Percentiles rank a stretch among this genome's conserved stretches.
phyloP scores from a whole-genome alignment of 92 coral and sea anemone genomes.

The Epizoanthus fatuus region DNA sequence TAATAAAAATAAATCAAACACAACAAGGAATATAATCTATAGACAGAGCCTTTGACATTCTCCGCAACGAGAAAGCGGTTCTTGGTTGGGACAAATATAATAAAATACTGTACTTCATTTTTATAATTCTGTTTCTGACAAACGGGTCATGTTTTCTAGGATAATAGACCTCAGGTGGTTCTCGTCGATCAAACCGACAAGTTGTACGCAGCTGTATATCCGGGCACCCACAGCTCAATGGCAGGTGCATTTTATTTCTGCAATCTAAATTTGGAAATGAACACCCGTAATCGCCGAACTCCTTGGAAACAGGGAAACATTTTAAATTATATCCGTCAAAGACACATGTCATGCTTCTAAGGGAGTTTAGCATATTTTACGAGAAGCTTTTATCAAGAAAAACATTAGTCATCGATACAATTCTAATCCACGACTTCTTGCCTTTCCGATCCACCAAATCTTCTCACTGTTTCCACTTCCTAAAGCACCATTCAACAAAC shows the following conservation, averaged over 20 bases:
- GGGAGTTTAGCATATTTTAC: constrained; percentile 15
- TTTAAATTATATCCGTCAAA: constrained; percentile 31
- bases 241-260: constrained; percentile 67
- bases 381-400: background rate
- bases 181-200: constrained; percentile 35
- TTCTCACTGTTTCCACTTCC: constrained; percentile 3
- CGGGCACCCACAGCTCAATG: constrained; percentile 56
- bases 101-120: background rate
- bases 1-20: constrained; percentile 9
- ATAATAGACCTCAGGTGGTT: constrained; percentile 65
- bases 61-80: background rate
- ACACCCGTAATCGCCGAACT: constrained; percentile 40
- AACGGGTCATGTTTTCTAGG: constrained; percentile 30
- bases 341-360: constrained; percentile 7
- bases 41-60: background rate
- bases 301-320: constrained; percentile 33
- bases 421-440: background rate
- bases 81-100: background rate
- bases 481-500: constrained; percentile 27
- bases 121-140: constrained; percentile 21
- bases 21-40: background rate
- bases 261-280: constrained; percentile 39
- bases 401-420: background rate
- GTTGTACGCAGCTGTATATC: constrained; percentile 75
- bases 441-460: background rate